Evolutionary conservation across 1,140 invertebrate genomes (phyloP), one percentile per base, ranked within the genome.

Genomic region (Neoseiulus cucumeris): DNA sequence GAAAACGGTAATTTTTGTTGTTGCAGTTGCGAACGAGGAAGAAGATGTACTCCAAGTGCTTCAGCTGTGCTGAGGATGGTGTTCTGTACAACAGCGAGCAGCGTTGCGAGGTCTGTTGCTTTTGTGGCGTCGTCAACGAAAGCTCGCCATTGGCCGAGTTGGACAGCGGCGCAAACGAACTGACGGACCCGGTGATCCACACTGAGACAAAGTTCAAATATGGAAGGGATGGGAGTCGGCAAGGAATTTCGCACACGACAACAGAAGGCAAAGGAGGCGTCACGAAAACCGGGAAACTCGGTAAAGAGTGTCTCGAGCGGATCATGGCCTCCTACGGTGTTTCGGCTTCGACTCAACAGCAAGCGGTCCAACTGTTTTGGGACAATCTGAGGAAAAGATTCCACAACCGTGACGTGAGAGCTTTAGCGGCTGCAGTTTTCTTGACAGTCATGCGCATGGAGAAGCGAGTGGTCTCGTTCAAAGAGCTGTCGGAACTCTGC

Each of bases 61-160:
- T 29, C 33, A 29, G 25, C 51, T 59, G 51, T 20, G 51, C 14
- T 59, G 51, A 59, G 22, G 33, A 59, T 25, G 51, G 25, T 20
- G 51, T 59, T 59, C 14, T 59, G 14, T 59, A 59, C 22, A 59
- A 59, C 22, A 33, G 33, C 2, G 51, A 59, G 51, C 51, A 59
- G 33, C 51, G 51, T 17, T 59, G 51, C 51, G 51, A 59, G 51
- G 33, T 59, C 14, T 59, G 51, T 20, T n/a, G 17, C 4, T 59
- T 18, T 9, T 59, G 51, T 20, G 51, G 51, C n/a, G 51, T 59
- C n/a, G 51, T 59, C 4, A 33, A 39, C 33, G 33, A 4, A 9
- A 9, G 9, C 9, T 39, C 33, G 33, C 33, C 9, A 6, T 9
- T 39, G 33, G 33, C 33, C 33, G 33, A 39, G 33, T 39, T 39